These are phyloP conservation scores for Crypturellus tataupa DNA, from an alignment of 2,797 vertebrate genomes.

Conservation along the genomic window DNA sequence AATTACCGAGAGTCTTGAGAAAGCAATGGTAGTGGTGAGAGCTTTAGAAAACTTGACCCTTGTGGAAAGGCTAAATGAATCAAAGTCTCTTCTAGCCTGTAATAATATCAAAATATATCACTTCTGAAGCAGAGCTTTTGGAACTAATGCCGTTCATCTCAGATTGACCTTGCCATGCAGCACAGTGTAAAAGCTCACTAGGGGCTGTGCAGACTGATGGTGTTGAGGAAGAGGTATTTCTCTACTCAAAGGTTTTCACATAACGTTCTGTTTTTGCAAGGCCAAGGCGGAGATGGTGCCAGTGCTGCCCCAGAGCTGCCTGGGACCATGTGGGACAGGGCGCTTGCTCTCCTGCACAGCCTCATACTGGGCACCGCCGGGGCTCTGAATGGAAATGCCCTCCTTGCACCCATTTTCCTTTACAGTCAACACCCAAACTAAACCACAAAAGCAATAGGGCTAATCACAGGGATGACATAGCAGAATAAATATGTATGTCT, in stretches of 20 bases:
- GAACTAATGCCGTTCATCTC: not conserved
- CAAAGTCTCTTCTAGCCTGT: not conserved
- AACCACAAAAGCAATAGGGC: not conserved
- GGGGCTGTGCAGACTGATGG: not conserved
- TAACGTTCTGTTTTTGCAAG: not conserved
- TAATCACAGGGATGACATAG: not conserved
- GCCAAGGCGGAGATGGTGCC: not conserved
- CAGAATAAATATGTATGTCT: not conserved
- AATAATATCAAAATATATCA: not conserved
- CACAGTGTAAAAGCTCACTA: not conserved
- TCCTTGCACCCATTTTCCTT: not conserved
- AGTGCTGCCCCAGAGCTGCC: not conserved
- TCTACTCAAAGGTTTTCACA: not conserved
- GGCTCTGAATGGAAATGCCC: not conserved
- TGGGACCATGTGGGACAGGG: not conserved
- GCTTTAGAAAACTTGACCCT: not conserved
- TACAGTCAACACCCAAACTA: not conserved
- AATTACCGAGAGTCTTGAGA: not conserved
- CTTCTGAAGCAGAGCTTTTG: not conserved
- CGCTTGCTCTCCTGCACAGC: too few relatives aligned
- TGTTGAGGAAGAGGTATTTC: not conserved
- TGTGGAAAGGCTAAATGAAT: not conserved
- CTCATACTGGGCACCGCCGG: too few relatives aligned
- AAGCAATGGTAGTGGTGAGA: rapidly evolving
- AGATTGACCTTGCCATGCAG: not conserved